These are phyloP conservation scores for Aspidiotus destructor DNA, from an alignment of 2,888 invertebrate genomes.

Conservation along the genomic window DNA sequence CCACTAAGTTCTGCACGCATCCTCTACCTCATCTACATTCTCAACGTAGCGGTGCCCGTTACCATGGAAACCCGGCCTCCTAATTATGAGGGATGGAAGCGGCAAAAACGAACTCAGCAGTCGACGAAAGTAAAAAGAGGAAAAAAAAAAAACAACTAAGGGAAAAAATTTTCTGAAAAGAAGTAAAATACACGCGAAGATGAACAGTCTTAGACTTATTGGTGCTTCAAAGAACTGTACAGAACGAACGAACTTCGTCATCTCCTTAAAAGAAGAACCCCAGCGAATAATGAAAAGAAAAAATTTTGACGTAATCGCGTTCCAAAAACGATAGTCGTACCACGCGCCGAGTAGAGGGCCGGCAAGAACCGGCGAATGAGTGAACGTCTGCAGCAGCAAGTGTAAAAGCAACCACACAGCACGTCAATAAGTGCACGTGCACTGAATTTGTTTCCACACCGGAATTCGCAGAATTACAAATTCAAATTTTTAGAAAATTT, in stretches of 20 bases:
- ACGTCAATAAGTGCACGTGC: too few species aligned
- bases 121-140: constrained; percentile 29
- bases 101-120: constrained; percentile 29
- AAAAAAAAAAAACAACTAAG: constrained; percentile 20
- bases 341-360: too few species aligned
- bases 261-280: too few species aligned
- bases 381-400: too few species aligned
- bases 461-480: too few species aligned
- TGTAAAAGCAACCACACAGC: too few species aligned
- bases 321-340: too few species aligned
- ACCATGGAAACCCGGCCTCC: constrained; percentile 38
- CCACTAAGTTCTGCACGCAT: constrained; percentile 39
- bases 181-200: neutral
- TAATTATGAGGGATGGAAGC: constrained; percentile 32
- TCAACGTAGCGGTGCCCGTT: constrained; percentile 37
- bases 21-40: constrained; percentile 39
- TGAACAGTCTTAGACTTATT: neutral
- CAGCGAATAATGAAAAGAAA: too few species aligned
- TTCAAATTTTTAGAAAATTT: too few species aligned
- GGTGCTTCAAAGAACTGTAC: neutral
- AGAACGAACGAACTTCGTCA: constrained; percentile 1
- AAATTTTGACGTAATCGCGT: too few species aligned
- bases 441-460: too few species aligned
- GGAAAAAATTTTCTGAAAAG: constrained; percentile 22
- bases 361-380: too few species aligned